A percentile compares a stretch with the other conserved stretches of the same genome.
phyloP scores from a whole-genome alignment of 2,797 vertebrate genomes.

The Buceros bicornis region DNA sequence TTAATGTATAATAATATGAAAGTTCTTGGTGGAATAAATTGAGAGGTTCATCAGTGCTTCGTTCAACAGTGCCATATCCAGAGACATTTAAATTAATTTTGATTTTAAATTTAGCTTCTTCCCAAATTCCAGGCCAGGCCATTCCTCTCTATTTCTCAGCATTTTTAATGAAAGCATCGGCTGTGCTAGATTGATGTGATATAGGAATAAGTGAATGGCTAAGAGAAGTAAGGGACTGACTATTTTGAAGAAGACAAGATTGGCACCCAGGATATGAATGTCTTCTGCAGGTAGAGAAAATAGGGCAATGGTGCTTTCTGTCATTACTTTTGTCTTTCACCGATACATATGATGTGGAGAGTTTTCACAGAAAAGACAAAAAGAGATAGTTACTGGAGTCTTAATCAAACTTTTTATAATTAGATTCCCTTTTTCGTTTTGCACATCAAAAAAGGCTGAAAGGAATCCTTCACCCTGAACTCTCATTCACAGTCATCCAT shows the following conservation, averaged over 20 bases:
- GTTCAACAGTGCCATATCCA: constrained; percentile 66
- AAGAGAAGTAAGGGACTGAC: not conserved
- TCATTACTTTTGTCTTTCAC: not conserved
- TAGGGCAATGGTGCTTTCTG: not conserved
- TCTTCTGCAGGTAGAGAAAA: not conserved
- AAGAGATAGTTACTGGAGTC: not conserved
- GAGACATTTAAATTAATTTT: constrained; percentile 73
- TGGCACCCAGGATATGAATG: not conserved
- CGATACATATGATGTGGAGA: not conserved
- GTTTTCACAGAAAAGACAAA: not conserved
- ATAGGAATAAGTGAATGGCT: not conserved
- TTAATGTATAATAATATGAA: constrained; percentile 74
- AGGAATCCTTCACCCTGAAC: not conserved
- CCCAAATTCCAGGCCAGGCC: constrained; percentile 51
- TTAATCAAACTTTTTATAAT: not conserved
- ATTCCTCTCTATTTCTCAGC: constrained; percentile 66
- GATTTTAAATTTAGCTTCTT: constrained; percentile 71
- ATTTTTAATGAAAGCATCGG: constrained; percentile 66
- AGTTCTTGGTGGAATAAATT: constrained; percentile 71
- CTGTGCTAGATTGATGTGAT: constrained; percentile 25
- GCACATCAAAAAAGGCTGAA: not conserved
- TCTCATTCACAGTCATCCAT: not conserved
- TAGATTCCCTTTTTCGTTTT: not conserved
- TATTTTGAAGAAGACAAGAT: not conserved
- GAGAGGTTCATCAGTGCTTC: constrained; percentile 54